Evolutionary conservation across 2,113 vertebrate genomes (phyloP).

Genomic region (Anarrhichthys ocellatus): DNA sequence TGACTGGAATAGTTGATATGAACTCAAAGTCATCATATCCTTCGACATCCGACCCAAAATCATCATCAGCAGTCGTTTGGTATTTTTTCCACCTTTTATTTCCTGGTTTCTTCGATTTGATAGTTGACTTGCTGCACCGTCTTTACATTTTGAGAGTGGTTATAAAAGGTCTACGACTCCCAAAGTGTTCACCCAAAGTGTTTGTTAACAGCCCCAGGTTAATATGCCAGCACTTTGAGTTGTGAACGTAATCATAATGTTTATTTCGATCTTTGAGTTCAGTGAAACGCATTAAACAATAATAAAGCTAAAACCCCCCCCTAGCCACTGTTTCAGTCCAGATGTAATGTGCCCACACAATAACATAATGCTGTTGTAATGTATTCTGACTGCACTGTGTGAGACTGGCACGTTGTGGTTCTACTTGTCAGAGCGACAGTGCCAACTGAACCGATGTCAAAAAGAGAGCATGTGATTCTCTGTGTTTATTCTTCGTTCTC

Average conservation of each 20-base stretch:
- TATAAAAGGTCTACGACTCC: neutral
- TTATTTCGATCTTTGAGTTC: neutral
- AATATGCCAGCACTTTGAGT: neutral
- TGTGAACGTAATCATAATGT: neutral
- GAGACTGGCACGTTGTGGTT: neutral
- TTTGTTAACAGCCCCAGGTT: neutral
- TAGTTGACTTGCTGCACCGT: neutral
- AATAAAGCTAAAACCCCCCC: neutral
- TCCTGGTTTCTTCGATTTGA: neutral
- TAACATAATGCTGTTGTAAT: slow-evolving; percentile 1
- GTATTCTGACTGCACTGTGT: neutral
- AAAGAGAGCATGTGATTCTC: neutral
- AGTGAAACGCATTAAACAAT: neutral
- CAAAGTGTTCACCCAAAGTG: neutral
- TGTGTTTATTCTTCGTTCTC: slow-evolving; percentile 4
- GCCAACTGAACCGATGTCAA: neutral
- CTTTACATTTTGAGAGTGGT: neutral
- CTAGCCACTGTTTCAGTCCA: neutral
- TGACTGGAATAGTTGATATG: neutral
- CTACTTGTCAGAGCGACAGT: slow-evolving; percentile 25
- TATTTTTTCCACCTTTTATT: neutral
- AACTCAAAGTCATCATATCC: neutral
- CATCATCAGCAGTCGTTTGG: neutral
- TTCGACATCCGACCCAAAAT: neutral
- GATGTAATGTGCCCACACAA: neutral